Evolutionary conservation across 2,888 invertebrate species (phyloP).

Genomic region (Mycalesis mineus): DNA sequence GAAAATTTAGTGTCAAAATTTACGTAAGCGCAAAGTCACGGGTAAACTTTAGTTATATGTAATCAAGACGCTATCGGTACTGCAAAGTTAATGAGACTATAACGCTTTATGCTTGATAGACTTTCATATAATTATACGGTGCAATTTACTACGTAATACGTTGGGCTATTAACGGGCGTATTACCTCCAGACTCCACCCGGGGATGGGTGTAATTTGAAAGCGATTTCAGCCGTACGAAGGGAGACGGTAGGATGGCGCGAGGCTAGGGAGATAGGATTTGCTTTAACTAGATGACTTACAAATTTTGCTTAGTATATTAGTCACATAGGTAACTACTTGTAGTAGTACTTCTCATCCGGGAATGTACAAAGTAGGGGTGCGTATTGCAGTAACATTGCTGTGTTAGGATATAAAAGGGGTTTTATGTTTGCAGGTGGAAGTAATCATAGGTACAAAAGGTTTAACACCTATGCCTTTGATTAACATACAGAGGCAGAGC

Average conservation of each 20-base stretch:
- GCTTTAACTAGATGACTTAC: background rate
- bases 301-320: background rate
- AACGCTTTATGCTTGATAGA: constrained; percentile 10
- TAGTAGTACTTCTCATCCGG: too few relatives aligned
- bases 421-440: too few relatives aligned
- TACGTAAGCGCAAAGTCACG: too few relatives aligned
- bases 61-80: too few relatives aligned
- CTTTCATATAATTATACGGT: constrained; percentile 22
- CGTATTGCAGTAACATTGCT: too few relatives aligned
- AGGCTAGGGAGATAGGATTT: background rate
- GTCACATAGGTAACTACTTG: background rate
- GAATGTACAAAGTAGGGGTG: too few relatives aligned
- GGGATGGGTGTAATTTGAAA: constrained; percentile 38
- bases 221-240: constrained; percentile 31
- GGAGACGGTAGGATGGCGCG: background rate
- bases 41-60: too few relatives aligned
- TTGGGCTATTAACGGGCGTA: constrained; percentile 40
- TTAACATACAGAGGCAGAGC: too few relatives aligned
- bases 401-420: too few relatives aligned
- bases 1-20: too few relatives aligned
- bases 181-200: constrained; percentile 34
- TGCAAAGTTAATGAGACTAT: background rate
- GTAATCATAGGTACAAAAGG: too few relatives aligned
- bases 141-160: constrained; percentile 25
- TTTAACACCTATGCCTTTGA: too few relatives aligned